These are phyloP conservation scores for Bubo blakistoni DNA, from an alignment of 2,113 vertebrate genomes.

Conservation along the genomic window DNA sequence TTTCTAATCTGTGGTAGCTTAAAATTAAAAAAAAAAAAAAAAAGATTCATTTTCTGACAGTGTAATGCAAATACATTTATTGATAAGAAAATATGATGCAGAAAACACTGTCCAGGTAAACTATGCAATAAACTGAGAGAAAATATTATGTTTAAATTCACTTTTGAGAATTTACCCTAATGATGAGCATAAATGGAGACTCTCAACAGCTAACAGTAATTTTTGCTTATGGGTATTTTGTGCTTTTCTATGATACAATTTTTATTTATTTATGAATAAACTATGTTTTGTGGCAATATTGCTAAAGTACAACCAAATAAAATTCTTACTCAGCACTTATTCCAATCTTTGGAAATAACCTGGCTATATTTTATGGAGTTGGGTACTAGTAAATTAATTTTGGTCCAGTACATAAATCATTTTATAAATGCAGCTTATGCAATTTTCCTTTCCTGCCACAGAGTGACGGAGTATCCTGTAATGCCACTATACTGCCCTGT, in stretches of 20 bases:
- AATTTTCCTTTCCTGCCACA: not conserved
- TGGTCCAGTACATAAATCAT: not conserved
- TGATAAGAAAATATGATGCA: not conserved
- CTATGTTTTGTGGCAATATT: not conserved
- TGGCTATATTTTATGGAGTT: constrained; percentile 5
- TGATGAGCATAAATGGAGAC: not conserved
- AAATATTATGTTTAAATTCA: not conserved
- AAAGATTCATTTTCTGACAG: not conserved
- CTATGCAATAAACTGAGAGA: not conserved
- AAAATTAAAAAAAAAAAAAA: not conserved
- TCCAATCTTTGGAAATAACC: not conserved
- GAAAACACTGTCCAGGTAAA: not conserved
- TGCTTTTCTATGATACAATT: not conserved
- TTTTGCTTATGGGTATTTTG: not conserved
- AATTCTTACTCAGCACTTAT: not conserved
- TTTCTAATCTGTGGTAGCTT: not conserved
- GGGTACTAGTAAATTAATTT: not conserved
- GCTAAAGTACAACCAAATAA: not conserved
- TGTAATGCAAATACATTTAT: not conserved
- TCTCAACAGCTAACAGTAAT: not conserved
- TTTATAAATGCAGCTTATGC: constrained; percentile 21
- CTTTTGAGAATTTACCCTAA: not conserved
- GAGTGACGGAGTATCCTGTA: not conserved
- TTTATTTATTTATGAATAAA: not conserved
- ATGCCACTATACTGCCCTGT: not conserved